These are phyloP conservation scores for Xiphophorus hellerii DNA, from an alignment of 2,113 vertebrate species.

Conservation along the genomic window DNA sequence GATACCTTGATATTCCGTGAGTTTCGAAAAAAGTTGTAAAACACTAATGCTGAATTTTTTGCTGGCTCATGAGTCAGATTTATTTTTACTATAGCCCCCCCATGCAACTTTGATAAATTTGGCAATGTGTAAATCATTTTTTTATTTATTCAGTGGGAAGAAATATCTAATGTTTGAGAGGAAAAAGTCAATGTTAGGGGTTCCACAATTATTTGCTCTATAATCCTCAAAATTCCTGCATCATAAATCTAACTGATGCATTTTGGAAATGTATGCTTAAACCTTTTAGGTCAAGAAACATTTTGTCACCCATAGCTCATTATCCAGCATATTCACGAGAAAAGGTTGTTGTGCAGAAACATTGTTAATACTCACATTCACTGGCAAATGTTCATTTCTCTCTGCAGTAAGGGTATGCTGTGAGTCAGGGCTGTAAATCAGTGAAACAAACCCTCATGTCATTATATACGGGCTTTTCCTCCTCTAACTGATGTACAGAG, in stretches of 20 bases:
- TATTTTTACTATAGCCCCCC: not conserved
- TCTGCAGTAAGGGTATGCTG: slow-evolving; percentile 33
- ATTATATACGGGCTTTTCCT: slow-evolving; percentile 63
- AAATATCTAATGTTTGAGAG: not conserved
- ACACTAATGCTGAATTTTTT: not conserved
- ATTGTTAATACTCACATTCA: not conserved
- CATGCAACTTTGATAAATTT: not conserved
- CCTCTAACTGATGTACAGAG: slow-evolving; percentile 72
- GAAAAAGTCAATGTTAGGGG: not conserved
- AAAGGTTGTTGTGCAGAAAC: not conserved
- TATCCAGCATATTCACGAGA: too few relatives aligned
- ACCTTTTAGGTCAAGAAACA: not conserved
- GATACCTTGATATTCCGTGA: not conserved
- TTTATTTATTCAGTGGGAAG: not conserved
- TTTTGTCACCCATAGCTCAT: too few relatives aligned
- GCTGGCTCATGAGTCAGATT: not conserved
- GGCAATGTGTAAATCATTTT: too few relatives aligned
- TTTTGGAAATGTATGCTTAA: not conserved
- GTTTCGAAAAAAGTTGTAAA: not conserved
- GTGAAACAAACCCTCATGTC: slow-evolving; percentile 20
- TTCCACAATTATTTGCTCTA: not conserved
- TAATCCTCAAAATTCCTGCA: not conserved
- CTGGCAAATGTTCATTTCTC: slow-evolving; percentile 35
- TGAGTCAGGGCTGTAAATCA: slow-evolving; percentile 67
- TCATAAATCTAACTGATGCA: not conserved